Evolutionary conservation across 2,888 invertebrate species (phyloP), one percentile per base, ranked within the genome.

Genomic region (Tortricodes alternella): DNA sequence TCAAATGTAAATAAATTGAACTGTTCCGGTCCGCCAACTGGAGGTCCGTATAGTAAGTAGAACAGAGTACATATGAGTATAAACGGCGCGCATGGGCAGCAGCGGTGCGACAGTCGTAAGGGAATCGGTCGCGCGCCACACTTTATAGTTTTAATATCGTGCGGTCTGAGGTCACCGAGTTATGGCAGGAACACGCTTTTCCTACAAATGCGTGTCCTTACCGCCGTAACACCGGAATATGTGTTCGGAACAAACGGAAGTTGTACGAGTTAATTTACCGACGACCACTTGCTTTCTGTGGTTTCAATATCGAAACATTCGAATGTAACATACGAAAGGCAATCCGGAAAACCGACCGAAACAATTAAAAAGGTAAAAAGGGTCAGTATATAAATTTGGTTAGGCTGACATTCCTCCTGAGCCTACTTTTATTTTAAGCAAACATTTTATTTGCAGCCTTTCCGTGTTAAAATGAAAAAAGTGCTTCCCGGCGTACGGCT

Each of bases 91-190:
- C 64, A 57, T 66, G 68, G 68, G 68, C 66, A 67, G 68, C 66
- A 66, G 41, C 65, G 65, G 71, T 46, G 72, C 60, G 69, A 62
- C 67, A 73, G 73, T 71, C 68, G 73, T 69, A 70, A 66, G 68
- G 67, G 67, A 74, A 78, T 80, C 78, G 84, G 78, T 80, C 74
- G 78, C 74, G 73, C 72, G 73, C 81, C 80, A 67, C 85, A 84
- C 79, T 89, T 89, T 88, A 89, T 89, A 85, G 88, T 89, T 89
- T 88, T 89, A 88, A 89, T 89, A 89, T 87, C 83, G 81, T 75
- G 79, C 74, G 79, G 80, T 78, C 71, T 75, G 77, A 73, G 81
- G 74, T 76, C 74, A 70, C 65, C 67, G 76, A 85, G 76, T 83
- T 85, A 85, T 78, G 70, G 73, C 63, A 65, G 66, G 70, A 73